These are phyloP conservation scores for Molossus molossus DNA, from an alignment of 2,797 vertebrate species.

Conservation along the genomic window DNA sequence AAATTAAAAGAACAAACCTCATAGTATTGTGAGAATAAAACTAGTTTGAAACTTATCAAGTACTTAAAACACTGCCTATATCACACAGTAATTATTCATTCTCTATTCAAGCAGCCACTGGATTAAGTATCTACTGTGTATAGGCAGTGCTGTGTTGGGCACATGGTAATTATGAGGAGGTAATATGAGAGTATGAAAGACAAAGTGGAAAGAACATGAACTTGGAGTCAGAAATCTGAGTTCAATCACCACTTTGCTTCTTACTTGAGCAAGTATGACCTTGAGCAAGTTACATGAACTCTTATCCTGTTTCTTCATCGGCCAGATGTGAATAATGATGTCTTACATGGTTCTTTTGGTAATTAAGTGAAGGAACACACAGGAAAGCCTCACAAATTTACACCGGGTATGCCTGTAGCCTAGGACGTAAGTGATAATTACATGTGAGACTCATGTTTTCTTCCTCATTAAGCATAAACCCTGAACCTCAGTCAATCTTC, in stretches of 20 bases:
- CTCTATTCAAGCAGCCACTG: background rate
- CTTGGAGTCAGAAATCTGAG: slow-evolving; percentile 10
- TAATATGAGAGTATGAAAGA: background rate
- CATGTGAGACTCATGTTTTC: background rate
- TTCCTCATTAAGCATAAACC: background rate
- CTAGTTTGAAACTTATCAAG: slow-evolving; percentile 22
- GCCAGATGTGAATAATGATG: background rate
- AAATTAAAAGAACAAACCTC: slow-evolving; percentile 31
- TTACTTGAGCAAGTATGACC: slow-evolving; percentile 48
- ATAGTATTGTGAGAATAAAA: slow-evolving; percentile 9
- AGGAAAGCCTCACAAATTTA: background rate
- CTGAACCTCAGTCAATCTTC: background rate
- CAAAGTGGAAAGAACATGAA: slow-evolving; percentile 11
- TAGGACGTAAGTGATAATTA: background rate
- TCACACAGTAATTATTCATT: background rate
- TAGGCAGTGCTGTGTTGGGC: background rate
- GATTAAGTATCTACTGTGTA: background rate
- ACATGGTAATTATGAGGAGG: background rate
- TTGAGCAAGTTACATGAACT: background rate
- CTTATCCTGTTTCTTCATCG: slow-evolving; percentile 29
- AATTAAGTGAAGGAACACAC: background rate
- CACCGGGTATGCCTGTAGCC: background rate
- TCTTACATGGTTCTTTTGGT: background rate
- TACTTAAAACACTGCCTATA: background rate
- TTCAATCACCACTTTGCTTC: slow-evolving; percentile 28